Evolutionary conservation across 2,113 vertebrate genomes (phyloP), one percentile per base, ranked within the genome.

Genomic region (Sturnira hondurensis): DNA sequence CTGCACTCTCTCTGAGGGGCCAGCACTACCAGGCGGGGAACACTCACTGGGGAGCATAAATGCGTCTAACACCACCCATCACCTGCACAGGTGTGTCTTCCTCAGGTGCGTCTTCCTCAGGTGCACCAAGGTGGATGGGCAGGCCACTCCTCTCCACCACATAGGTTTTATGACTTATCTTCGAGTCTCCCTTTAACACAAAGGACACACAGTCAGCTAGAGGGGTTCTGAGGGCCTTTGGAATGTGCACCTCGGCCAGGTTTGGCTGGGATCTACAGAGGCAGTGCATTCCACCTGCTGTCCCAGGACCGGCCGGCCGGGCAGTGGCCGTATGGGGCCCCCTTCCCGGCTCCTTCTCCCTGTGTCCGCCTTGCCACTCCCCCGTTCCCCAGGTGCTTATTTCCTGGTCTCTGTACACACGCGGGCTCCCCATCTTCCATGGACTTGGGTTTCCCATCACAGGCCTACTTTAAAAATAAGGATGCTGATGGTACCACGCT

Each of bases 91-190:
- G 96, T 73, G 96, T 61, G 88, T 95, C 96, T 67, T 96, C 92
- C 81, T 98, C 84, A 24, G 94, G 76, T 11, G 28, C 33, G 26
- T 89, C 94, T 38, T 68, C 92, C 81, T 98, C 84, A 24, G 94
- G 76, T 11, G 28, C 31, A 28, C 86, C 94, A n/a, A 58, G 65
- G 13, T 5, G 93, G 54, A 67, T 16, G 24, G 68, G 24, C 68
- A 93, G 91, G 52, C 97, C 63, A 31, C 86, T 95, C 85, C 97
- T 98, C 89, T 98, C 98, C 97, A 99, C 97, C 96, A 99, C 65
- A 84, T 99, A 99, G 13, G 99, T 99, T 80, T 89, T 97, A 2
- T 97, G 97, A 92, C 94, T 96, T 86, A 98, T 43, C 58, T 95
- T 95, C 92, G 97, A 71, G 85, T 97, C 92, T 81, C 97, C 97